These are phyloP conservation scores for Leiothrix lutea DNA, from an alignment of 2,113 vertebrate genomes.

Conservation along the genomic window DNA sequence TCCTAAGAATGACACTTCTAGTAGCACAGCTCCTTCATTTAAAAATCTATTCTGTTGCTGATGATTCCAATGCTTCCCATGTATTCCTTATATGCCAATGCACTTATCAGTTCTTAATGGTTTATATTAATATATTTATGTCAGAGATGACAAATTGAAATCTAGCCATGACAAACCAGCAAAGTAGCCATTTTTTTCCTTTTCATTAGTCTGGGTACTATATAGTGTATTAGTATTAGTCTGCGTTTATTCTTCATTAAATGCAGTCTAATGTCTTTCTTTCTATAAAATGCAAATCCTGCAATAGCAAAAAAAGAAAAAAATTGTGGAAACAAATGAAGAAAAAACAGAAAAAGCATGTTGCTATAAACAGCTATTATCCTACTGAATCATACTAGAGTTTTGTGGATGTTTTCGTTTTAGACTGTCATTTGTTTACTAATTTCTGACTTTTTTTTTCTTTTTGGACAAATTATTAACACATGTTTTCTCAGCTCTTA, in stretches of 20 bases:
- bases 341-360: background rate
- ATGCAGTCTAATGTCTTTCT: background rate
- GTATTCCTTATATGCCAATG: background rate
- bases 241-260: background rate
- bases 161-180: background rate
- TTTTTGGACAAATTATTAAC: background rate
- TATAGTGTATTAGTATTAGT: background rate
- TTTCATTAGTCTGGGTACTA: background rate
- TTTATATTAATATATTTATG: background rate
- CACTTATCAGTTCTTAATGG: background rate
- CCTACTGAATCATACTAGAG: background rate
- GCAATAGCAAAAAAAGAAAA: background rate
- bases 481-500: background rate
- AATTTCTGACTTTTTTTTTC: background rate
- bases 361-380: background rate
- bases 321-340: background rate
- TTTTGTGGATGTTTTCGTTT: slow-evolving; percentile 11
- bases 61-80: background rate
- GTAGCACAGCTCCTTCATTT: background rate
- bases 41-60: background rate
- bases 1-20: background rate
- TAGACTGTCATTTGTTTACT: background rate
- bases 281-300: background rate
- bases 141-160: background rate
- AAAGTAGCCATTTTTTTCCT: background rate